Base-by-base conservation (phyloP, 2,888 invertebrate genomes). In the Tetheella fluctuosa region DNA sequence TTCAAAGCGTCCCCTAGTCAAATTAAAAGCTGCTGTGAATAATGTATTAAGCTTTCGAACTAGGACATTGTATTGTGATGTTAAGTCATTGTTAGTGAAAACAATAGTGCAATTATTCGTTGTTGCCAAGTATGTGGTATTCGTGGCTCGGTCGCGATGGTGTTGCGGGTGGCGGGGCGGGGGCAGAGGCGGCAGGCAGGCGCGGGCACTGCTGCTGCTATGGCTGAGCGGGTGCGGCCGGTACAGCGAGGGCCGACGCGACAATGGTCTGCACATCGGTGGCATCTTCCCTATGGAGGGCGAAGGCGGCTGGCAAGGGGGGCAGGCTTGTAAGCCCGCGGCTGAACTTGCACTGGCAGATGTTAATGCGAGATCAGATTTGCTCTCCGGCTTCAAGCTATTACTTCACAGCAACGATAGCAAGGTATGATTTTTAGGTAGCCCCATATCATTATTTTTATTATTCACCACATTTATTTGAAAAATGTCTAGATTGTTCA, bases 241-340 rank as follows among this genome's bases (percentile, higher is more conserved):
- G 65, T 81, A 77, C 75, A 82, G 91, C 71, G 91, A 90, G 68
- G 89, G 87, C 17, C 85, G 92, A 64, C 93, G 94, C 55, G 94
- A 95, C 73, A 96, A 96, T 89, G 97, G 97, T 80, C 93, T 99
- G 77, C 98, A 99, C 90, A 98, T 99, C 86, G 99, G 99, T 60
- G 99, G 98, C 59, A 99, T 99, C 81, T 99, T 99, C 90, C 99
- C 99, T 48, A 99, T 99, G 94, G 96, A 95, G 61, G 99, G 98
- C 57, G 96, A 97, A 81, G 98, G 98, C 58, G 99, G 99, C 75
- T 99, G 99, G 99, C 98, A 99, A 82, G 99, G 99, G 39, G 99
- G 99, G 5, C 97, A 98, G 94, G 99, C 99, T 12, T 99, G 99
- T 92, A 97, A 97, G 94, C 99, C 99, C 42, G 99, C 99, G 54